Conservation (phyloP, 2,113 vertebrate species). For the Plotosus lineatus region DNA sequence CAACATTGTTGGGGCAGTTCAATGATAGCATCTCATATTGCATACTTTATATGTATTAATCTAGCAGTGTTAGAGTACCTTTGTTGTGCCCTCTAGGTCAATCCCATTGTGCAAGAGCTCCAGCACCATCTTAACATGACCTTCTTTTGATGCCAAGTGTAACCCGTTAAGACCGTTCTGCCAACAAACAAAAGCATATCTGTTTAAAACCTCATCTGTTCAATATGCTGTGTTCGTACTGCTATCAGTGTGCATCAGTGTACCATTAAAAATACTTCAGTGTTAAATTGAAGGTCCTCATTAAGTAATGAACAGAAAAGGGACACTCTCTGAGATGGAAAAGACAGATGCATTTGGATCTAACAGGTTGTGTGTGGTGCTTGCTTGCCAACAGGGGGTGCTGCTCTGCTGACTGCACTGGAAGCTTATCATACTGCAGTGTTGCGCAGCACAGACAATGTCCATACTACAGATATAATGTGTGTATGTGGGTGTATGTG, state of each 20-base stretch:
- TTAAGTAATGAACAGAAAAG: conserved; percentile 24
- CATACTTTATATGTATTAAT: neutral
- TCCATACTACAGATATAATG: conserved; percentile 43
- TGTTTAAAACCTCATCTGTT: conserved; percentile 18
- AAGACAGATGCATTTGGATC: neutral
- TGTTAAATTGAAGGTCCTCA: conserved; percentile 16
- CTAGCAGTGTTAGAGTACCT: conserved; percentile 72
- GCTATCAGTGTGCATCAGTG: conserved; percentile 26
- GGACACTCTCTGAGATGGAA: neutral
- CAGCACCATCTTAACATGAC: conserved; percentile 96
- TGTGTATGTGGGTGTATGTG: neutral
- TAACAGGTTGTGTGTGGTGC: neutral
- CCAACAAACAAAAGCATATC: conserved; percentile 38
- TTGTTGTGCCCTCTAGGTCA: conserved; percentile 89
- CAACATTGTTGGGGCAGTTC: neutral
- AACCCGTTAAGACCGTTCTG: conserved; percentile 96
- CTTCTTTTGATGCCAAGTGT: conserved; percentile 96
- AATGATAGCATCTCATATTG: neutral
- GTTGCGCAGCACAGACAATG: conserved; percentile 58
- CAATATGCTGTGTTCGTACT: neutral
- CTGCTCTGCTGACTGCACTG: conserved; percentile 37
- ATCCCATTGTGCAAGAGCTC: conserved; percentile 92
- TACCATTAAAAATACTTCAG: conserved; percentile 35
- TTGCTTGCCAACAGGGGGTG: conserved; percentile 58
- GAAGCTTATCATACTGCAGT: conserved; percentile 60